phyloP scores from a whole-genome alignment of 2,888 invertebrate genomes.

The Girardia tigrina region DNA sequence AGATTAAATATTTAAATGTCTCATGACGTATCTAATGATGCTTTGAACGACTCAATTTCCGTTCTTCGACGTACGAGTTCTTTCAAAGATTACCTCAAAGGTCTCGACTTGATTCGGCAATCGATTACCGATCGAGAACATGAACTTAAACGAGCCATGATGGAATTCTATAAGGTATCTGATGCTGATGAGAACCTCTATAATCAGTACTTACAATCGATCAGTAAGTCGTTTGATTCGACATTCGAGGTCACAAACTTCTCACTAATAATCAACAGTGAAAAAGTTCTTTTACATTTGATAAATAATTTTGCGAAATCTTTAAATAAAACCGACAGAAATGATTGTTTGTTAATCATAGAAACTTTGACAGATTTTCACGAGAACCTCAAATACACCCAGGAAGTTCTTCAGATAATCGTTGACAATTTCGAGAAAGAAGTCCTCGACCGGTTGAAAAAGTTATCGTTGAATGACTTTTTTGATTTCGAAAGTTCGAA shows the following conservation, averaged over 20 bases:
- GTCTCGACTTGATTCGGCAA: conserved; percentile 42
- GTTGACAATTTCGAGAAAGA: conserved; percentile 41
- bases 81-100: conserved; percentile 37
- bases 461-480: conserved; percentile 36
- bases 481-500: conserved; percentile 39
- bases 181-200: conserved; percentile 40
- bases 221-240: conserved; percentile 33
- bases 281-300: conserved; percentile 40
- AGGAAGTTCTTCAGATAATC: conserved; percentile 40
- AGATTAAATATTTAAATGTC: not conserved
- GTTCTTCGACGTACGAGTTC: not conserved
- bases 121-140: conserved; percentile 41
- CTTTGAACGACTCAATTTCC: not conserved
- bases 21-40: not conserved
- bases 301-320: conserved; percentile 40
- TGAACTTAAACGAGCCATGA: conserved; percentile 40
- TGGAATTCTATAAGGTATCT: conserved; percentile 40
- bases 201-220: conserved; percentile 40
- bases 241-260: conserved; percentile 40
- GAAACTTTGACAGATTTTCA: conserved; percentile 42
- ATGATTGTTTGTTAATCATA: conserved; percentile 36
- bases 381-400: conserved; percentile 41
- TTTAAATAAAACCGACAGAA: conserved; percentile 37
- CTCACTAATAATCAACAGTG: conserved; percentile 40
- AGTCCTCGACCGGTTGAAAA: conserved; percentile 41